These are phyloP conservation scores for Trachelus iudaicus DNA, from an alignment of 2,888 invertebrate genomes.

Conservation along the genomic window DNA sequence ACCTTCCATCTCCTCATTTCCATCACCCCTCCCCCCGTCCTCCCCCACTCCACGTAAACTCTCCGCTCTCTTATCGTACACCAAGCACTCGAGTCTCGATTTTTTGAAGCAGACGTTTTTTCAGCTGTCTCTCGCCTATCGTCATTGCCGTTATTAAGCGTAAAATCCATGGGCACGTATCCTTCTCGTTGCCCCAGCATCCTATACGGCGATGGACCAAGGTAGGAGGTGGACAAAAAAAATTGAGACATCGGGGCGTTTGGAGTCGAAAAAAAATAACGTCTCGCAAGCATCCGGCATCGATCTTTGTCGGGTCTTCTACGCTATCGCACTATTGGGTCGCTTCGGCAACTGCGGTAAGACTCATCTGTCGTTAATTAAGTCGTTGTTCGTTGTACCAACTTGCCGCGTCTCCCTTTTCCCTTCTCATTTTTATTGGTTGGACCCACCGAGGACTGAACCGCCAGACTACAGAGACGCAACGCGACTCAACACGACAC, in stretches of 20 bases:
- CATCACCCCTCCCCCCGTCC: constrained; percentile 26
- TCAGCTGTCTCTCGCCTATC: background rate
- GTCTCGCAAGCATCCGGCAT: background rate
- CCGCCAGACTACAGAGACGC: background rate
- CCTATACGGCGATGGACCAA: background rate
- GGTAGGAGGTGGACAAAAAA: constrained; percentile 4
- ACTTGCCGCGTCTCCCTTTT: constrained; percentile 11
- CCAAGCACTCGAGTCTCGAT: background rate
- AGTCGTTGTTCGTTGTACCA: constrained; percentile 29
- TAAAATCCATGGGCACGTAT: background rate
- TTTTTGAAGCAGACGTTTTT: background rate
- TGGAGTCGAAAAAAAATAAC: constrained; percentile 8
- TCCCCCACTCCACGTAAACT: background rate
- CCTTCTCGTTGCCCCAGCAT: background rate
- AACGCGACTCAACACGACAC: background rate
- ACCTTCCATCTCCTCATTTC: constrained; percentile 27
- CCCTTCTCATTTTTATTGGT: constrained; percentile 15
- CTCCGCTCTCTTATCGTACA: background rate
- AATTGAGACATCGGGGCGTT: constrained; percentile 8
- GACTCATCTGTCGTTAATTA: constrained; percentile 38
- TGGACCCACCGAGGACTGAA: background rate
- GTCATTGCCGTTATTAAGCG: background rate
- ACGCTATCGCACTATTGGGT: constrained; percentile 3
- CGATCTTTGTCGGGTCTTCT: constrained; percentile 1
- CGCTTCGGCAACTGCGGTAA: constrained; percentile 5